Evolutionary conservation across 2,797 vertebrate species (phyloP), one percentile per base, ranked within the genome.

Genomic region (Orientallactaga sibirica): DNA sequence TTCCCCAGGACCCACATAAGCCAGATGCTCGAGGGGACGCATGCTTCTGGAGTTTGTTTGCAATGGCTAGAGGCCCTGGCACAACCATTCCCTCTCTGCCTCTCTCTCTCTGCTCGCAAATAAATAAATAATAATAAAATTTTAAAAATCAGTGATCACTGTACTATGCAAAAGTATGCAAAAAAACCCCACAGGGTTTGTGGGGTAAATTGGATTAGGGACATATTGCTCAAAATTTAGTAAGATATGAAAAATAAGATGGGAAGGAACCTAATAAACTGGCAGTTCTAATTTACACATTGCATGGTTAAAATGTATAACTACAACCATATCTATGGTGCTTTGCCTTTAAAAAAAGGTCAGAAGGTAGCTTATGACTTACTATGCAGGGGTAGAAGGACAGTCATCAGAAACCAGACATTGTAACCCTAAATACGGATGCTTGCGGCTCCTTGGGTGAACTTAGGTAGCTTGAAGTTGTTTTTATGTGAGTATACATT

Each of bases 201-300:
- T 90, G 73, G 86, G 67, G 78, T 85, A 89, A 93, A 78, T 92
- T 91, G 87, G 78, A 93, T 87, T 73, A 67, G 55, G 37, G 86
- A 20, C 15, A 79, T 3, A 22, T 66, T 73, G 33, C 73, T 96
- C 81, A 79, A 92, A 96, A 92, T 41, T 43, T 94, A 91, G 76
- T 77, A 81, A 85, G 18, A 68, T 62, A 27, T 89, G 66, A 80
- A 95, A 90, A 91, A 43, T 88, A 91, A 85, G 48, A 84, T 68
- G 74, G 16, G 43, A 80, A 74, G 16, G 55, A 77, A 81, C 20
- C 55, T 87, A 85, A 92, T 94, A 86, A 90, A 92, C 81, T 73
- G 78, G 62, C 71, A 89, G 78, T 79, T 62, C 10, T 82, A 37
- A 90, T 88, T 82, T 61, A 70, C 27, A 76, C n/a, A 41, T 90